phyloP scores from a whole-genome alignment of 1,140 invertebrate species.

The Cheumatopsyche charites region DNA sequence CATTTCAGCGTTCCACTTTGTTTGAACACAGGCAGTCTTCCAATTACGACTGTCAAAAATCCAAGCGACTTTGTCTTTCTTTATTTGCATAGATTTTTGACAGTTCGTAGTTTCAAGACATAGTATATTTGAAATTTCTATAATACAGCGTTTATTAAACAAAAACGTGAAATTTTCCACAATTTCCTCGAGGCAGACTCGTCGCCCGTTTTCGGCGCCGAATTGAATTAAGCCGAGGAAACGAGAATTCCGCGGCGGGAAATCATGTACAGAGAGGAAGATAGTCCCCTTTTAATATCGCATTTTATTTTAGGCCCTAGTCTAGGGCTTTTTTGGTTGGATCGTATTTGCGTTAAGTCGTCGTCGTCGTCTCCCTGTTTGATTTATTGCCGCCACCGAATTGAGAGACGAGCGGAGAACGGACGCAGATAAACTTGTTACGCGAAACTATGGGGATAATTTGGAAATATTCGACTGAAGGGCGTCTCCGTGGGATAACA shows the following conservation, averaged over 20 bases:
- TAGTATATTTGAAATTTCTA: too few species aligned
- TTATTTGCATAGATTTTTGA: too few species aligned
- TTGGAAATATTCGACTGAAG: neutral
- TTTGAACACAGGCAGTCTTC: too few species aligned
- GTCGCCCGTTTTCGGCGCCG: too few species aligned
- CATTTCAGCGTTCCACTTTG: too few species aligned
- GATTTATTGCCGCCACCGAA: conserved; percentile 14
- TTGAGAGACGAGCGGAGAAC: neutral
- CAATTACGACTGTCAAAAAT: too few species aligned
- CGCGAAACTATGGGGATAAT: conserved; percentile 3
- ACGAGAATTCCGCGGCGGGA: neutral
- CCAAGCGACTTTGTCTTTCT: too few species aligned
- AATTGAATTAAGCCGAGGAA: neutral
- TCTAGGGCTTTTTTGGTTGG: neutral
- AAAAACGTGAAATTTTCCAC: too few species aligned
- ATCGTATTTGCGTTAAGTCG: conserved; percentile 17
- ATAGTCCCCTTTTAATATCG: neutral
- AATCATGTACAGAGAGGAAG: conserved; percentile 16
- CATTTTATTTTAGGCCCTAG: neutral
- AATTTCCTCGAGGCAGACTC: too few species aligned
- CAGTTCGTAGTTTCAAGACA: too few species aligned
- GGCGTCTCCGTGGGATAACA: neutral
- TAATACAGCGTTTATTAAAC: too few species aligned
- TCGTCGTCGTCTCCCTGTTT: conserved; percentile 6
- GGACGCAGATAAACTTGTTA: conserved; percentile 13